Evolutionary conservation across 2,888 invertebrate species (phyloP).

Genomic region (Drosophila stalkeri): DNA sequence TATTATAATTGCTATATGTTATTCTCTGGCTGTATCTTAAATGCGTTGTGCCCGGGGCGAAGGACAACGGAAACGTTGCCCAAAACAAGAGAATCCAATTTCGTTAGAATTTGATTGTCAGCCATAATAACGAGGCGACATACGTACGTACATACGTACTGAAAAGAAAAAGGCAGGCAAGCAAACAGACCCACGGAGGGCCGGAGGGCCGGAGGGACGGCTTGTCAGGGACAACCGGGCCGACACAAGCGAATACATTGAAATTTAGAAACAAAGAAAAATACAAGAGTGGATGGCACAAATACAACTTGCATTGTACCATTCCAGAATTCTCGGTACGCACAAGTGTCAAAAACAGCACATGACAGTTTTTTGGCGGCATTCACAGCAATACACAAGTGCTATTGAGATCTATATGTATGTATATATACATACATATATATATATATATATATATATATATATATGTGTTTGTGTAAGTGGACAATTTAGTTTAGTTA

Average conservation of each 20-base stretch:
- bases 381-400: slow-evolving; percentile 15
- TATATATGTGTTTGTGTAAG: slow-evolving; percentile 4
- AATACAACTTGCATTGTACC: slow-evolving; percentile 49
- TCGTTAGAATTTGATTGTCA: slow-evolving; percentile 77
- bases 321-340: slow-evolving; percentile 46
- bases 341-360: slow-evolving; percentile 74
- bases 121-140: slow-evolving; percentile 66
- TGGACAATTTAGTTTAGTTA: slow-evolving; percentile 47
- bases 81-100: slow-evolving; percentile 74
- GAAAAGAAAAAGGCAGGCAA: background rate
- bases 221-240: slow-evolving; percentile 46
- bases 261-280: slow-evolving; percentile 66
- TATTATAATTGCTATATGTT: slow-evolving; percentile 41
- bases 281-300: slow-evolving; percentile 52
- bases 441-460: background rate
- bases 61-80: slow-evolving; percentile 37
- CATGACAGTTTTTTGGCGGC: slow-evolving; percentile 54
- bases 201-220: slow-evolving; percentile 30
- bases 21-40: slow-evolving; percentile 36
- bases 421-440: background rate
- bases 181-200: background rate
- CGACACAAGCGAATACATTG: slow-evolving; percentile 52
- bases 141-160: slow-evolving; percentile 33
- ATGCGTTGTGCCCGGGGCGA: slow-evolving; percentile 25
- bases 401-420: background rate